These are phyloP conservation scores for Patella depressa DNA, from an alignment of 2,888 invertebrate genomes.

Conservation along the genomic window DNA sequence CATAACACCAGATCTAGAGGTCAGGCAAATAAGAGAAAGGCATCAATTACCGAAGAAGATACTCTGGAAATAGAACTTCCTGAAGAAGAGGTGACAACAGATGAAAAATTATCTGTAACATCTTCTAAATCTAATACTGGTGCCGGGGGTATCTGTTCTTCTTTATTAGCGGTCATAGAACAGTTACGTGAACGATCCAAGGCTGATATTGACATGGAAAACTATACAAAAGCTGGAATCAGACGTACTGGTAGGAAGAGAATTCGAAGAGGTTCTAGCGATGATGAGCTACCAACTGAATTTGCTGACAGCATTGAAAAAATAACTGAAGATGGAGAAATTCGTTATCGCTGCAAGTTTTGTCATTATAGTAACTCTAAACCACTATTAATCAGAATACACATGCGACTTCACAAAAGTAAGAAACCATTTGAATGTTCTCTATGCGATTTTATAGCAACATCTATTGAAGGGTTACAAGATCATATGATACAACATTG, in stretches of 20 bases:
- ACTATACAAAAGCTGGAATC: conserved; percentile 26
- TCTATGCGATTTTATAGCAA: conserved; percentile 63
- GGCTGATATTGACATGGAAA: conserved; percentile 53
- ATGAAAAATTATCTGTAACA: not conserved
- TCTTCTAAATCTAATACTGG: conserved; percentile 13
- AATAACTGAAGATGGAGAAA: conserved; percentile 46
- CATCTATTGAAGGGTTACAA: conserved; percentile 62
- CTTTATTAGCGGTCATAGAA: conserved; percentile 69
- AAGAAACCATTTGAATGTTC: conserved; percentile 69
- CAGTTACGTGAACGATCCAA: conserved; percentile 62
- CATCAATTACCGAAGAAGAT: not conserved
- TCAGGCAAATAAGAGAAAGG: conserved; percentile 8
- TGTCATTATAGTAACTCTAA: conserved; percentile 66
- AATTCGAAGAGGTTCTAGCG: conserved; percentile 11
- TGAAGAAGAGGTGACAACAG: not conserved
- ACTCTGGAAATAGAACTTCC: not conserved
- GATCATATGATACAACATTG: conserved; percentile 69
- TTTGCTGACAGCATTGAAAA: conserved; percentile 61
- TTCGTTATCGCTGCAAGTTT: conserved; percentile 62
- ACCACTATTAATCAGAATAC: conserved; percentile 55
- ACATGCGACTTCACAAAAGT: conserved; percentile 66
- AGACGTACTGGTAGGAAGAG: not conserved
- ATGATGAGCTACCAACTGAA: conserved; percentile 28
- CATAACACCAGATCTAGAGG: conserved; percentile 17
- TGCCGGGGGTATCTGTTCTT: conserved; percentile 64